These are phyloP conservation scores for Macrosoma leucophasiata DNA, from an alignment of 2,888 invertebrate genomes.

Conservation along the genomic window DNA sequence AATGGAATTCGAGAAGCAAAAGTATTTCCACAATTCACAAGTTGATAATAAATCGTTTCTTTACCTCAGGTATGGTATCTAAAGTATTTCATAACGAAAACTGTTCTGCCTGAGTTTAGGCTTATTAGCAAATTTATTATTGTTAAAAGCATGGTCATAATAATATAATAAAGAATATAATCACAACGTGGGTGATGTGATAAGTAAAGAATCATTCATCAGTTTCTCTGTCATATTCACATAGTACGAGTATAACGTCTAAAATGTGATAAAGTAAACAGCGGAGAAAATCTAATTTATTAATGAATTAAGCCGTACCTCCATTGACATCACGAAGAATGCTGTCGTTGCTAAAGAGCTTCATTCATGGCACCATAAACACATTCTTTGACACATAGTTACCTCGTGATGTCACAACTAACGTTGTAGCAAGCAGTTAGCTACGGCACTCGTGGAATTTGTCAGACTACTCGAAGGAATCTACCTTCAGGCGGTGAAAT, in stretches of 20 bases:
- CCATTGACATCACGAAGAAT: slow-evolving; percentile 29
- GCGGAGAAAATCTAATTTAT: slow-evolving; percentile 26
- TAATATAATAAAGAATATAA: no score
- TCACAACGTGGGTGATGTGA: no score
- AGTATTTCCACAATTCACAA: slow-evolving; percentile 36
- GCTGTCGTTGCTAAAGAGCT: slow-evolving; percentile 50
- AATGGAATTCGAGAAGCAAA: slow-evolving; percentile 28
- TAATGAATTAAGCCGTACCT: slow-evolving; percentile 21
- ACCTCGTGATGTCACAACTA: slow-evolving; percentile 59
- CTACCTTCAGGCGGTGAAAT: slow-evolving; percentile 45
- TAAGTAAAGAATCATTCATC: no score
- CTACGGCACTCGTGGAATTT: slow-evolving; percentile 54
- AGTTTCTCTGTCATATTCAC: no score
- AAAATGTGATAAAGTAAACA: no score
- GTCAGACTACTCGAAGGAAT: slow-evolving; percentile 54
- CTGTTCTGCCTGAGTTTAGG: no score
- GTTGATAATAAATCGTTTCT: slow-evolving; percentile 42
- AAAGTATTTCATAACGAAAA: slow-evolving; percentile 50
- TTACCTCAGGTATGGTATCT: slow-evolving; percentile 33
- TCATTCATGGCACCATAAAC: slow-evolving; percentile 70
- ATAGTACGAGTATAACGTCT: no score
- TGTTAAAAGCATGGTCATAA: no score
- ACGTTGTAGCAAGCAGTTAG: slow-evolving; percentile 53
- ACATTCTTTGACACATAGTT: slow-evolving; percentile 74
- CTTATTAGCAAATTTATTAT: no score